Percentiles rank a stretch among this genome's conserved stretches.
These are phyloP conservation scores for Hydrozoanthus tunicans DNA, from an alignment of 64 coral and sea anemone species.

Conservation along the genomic window DNA sequence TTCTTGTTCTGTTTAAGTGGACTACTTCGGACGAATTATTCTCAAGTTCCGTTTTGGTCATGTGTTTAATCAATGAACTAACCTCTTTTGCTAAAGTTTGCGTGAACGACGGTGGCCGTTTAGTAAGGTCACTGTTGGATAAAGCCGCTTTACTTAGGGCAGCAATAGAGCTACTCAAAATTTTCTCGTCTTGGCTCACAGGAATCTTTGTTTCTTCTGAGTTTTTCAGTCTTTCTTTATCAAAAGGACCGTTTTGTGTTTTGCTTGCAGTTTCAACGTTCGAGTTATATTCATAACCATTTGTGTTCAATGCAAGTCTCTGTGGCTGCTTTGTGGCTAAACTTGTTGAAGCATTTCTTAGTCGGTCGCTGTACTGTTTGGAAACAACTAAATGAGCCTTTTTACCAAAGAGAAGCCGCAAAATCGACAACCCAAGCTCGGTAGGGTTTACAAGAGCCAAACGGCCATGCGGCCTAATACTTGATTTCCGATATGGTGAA, in stretches of 20 bases:
- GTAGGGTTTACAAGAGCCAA: constrained; percentile 77
- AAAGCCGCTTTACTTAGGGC: constrained; percentile 4
- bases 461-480: constrained; percentile 21
- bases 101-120: constrained; percentile 8
- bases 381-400: constrained; percentile 70
- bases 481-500: constrained; percentile 35
- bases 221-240: background rate
- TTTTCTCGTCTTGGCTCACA: constrained; percentile 15
- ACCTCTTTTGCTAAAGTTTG: constrained; percentile 70
- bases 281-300: too few species aligned
- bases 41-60: constrained; percentile 55
- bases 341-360: constrained; percentile 25
- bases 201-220: background rate
- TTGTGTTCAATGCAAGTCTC: background rate
- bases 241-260: background rate
- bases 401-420: constrained; percentile 81
- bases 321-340: background rate
- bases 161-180: constrained; percentile 20
- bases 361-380: constrained; percentile 39
- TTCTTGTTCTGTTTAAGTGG: background rate
- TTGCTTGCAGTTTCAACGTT: background rate
- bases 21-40: background rate
- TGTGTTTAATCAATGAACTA: constrained; percentile 70
- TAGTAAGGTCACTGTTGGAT: background rate
- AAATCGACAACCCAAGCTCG: constrained; percentile 73